Conservation (phyloP, 2,888 invertebrate genomes). For the Hyles lineata region DNA sequence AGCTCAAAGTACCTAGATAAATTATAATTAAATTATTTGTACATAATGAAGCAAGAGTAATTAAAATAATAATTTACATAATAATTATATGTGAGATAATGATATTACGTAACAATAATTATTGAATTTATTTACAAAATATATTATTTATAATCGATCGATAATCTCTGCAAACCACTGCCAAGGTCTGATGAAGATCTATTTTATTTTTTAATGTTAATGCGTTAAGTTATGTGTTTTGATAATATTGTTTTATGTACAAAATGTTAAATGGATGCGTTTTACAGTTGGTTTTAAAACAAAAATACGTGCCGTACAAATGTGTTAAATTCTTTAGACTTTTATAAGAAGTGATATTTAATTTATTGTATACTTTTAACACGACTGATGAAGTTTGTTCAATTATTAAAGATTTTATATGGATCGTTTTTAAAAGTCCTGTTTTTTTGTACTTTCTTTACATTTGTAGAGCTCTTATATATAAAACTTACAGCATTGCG, state of each 20-base stretch:
- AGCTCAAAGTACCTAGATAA: no score
- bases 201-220: no score
- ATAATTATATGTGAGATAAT: neutral
- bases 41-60: neutral
- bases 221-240: no score
- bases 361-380: neutral
- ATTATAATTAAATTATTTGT: neutral
- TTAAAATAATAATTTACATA: neutral
- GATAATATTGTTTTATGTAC: no score
- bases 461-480: neutral
- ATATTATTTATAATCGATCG: neutral
- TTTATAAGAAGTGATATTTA: neutral
- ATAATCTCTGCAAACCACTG: neutral
- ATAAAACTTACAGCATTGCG: no score
- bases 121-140: neutral
- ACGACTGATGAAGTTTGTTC: constrained; percentile 15
- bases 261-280: no score
- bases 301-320: neutral
- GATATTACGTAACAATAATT: neutral
- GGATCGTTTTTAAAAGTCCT: neutral
- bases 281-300: neutral
- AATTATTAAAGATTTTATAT: constrained; percentile 8
- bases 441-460: neutral
- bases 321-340: neutral
- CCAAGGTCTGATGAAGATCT: neutral